These are phyloP conservation scores for Gallinago nigripennis DNA, from an alignment of 2,797 vertebrate genomes.

Conservation along the genomic window DNA sequence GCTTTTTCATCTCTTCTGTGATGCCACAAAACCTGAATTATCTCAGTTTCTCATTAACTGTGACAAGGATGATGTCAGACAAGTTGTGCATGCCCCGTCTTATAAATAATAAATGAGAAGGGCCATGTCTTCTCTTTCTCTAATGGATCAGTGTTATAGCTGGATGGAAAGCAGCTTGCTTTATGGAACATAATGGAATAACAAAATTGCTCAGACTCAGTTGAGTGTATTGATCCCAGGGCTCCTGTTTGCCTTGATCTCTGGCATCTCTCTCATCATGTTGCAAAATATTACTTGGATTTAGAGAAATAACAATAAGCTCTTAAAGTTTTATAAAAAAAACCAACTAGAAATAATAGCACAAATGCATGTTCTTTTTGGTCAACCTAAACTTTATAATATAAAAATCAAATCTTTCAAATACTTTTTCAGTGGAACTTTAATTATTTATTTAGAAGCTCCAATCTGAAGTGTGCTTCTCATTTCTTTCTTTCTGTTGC, in stretches of 20 bases:
- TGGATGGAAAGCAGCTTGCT: background rate
- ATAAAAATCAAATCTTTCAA: background rate
- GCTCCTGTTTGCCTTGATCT: background rate
- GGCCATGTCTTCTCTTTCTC: background rate
- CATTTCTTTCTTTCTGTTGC: background rate
- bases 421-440: background rate
- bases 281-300: background rate
- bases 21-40: background rate
- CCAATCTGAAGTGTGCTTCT: background rate
- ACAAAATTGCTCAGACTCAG: background rate
- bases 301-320: background rate
- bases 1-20: background rate
- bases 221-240: background rate
- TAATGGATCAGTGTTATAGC: constrained; percentile 6
- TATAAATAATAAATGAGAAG: constrained; percentile 20
- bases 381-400: background rate
- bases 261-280: background rate
- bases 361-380: background rate
- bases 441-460: background rate
- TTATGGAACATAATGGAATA: background rate
- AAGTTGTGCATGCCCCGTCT: background rate
- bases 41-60: constrained; percentile 7
- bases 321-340: background rate
- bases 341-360: background rate
- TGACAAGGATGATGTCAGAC: constrained; percentile 19